Conservation (phyloP, 2,888 invertebrate species). For the Oscheius sp. region DNA sequence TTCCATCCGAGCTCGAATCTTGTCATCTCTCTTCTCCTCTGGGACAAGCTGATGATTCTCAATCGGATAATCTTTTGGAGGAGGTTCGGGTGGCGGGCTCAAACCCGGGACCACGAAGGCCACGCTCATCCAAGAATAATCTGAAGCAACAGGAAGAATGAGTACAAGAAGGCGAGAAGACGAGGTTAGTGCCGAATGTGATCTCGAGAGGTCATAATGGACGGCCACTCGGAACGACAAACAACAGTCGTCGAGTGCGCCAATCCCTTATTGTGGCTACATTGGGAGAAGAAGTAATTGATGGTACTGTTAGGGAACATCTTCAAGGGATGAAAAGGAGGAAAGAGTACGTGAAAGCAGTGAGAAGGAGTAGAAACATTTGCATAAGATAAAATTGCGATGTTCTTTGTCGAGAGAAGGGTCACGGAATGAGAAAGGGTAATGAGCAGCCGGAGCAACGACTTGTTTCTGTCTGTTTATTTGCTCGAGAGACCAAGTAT, state of each 20-base stretch:
- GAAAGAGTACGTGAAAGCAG: neutral
- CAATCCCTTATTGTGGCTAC: constrained; percentile 14
- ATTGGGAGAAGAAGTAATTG: neutral
- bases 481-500: constrained; percentile 21
- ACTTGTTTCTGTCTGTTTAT: constrained; percentile 10
- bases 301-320: neutral
- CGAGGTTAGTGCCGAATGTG: constrained; percentile 8
- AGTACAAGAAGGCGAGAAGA: constrained; percentile 16
- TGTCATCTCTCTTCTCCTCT: constrained; percentile 33
- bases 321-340: neutral
- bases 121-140: constrained; percentile 21
- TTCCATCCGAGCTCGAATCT: constrained; percentile 50
- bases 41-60: neutral
- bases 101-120: constrained; percentile 30
- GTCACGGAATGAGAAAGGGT: neutral
- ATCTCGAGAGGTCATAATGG: constrained; percentile 34
- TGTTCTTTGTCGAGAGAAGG: constrained; percentile 10
- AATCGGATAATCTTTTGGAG: constrained; percentile 39
- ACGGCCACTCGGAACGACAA: constrained; percentile 33
- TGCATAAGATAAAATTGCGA: constrained; percentile 13
- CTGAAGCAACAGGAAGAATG: neutral
- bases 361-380: neutral
- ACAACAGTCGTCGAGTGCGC: constrained; percentile 27
- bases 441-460: constrained; percentile 11
- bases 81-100: constrained; percentile 42